These are phyloP conservation scores for Holotrichia oblita DNA, from an alignment of 1,140 invertebrate genomes.

Conservation along the genomic window DNA sequence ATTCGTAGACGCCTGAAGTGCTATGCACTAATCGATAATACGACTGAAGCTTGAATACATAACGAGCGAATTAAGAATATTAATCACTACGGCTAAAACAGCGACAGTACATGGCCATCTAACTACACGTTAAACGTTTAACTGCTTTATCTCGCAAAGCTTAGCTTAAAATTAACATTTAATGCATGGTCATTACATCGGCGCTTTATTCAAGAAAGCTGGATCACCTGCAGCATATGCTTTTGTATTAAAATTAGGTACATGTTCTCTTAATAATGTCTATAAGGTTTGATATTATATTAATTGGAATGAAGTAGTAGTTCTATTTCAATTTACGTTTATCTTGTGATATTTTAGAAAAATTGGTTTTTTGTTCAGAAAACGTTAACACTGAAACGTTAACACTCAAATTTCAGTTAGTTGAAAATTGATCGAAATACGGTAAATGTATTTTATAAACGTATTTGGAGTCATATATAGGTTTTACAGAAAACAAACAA, in stretches of 20 bases:
- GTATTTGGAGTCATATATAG: too few relatives aligned
- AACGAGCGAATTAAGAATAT: conserved; percentile 20
- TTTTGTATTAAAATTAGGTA: neutral
- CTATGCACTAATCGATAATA: neutral
- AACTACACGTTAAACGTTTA: neutral
- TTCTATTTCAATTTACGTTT: too few relatives aligned
- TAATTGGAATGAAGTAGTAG: too few relatives aligned
- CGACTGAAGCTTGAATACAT: neutral
- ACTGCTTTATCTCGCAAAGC: neutral
- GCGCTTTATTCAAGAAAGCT: neutral
- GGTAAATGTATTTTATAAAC: too few relatives aligned
- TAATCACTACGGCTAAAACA: neutral
- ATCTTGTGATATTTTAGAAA: too few relatives aligned
- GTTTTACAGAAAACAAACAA: too few relatives aligned
- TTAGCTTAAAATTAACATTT: conserved; percentile 14
- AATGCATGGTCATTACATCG: conserved; percentile 1
- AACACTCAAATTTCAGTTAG: too few relatives aligned
- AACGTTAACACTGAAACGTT: too few relatives aligned
- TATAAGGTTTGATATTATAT: too few relatives aligned
- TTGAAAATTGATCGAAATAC: too few relatives aligned
- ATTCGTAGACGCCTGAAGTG: neutral
- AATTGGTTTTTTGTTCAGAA: too few relatives aligned
- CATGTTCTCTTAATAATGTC: too few relatives aligned
- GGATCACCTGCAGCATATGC: neutral
- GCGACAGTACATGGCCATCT: neutral